Evolutionary conservation across 2,888 invertebrate species (phyloP), one percentile per base, ranked within the genome.

Genomic region (Xylophagus ater): DNA sequence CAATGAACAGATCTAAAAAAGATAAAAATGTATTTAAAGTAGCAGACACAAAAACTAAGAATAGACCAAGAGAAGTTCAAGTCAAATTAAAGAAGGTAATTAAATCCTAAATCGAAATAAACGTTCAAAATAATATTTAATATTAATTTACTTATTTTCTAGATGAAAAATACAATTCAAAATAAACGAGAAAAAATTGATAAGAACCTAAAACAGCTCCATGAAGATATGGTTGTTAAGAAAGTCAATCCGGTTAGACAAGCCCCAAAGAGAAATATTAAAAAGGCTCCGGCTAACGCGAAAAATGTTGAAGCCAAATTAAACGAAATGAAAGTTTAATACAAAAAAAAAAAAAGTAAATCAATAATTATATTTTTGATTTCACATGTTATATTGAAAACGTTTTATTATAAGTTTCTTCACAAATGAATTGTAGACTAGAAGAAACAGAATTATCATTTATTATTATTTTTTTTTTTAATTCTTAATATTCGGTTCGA

Each of bases 21-120:
- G 49, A 55, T 3, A 60, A 62, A 42, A 62, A 60, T 40, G 45
- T 65, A 9, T 64, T 64, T 43, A 63, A 65, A 44, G 61, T 63
- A 10, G 49, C 49, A 33, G 54, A 53, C 42, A 42, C 48, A 29
- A 59, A 54, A 39, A 33, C 19, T 19, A 57, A 57, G 43, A 62
- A 59, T 45, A 65, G 63, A 47, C 62, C 66, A 31, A 65, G 60
- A 43, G 59, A 58, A 37, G 63, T 65, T 6, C 58, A 60, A 45
- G 59, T 60, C 24, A 62, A 62, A 46, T 48, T 65, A 12, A 62
- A 64, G 47, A 57, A 60, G 59, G 66, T 65, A 32, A 42, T 32
- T 26, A n/a, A 5, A 14, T n/a, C 7, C 15, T 30, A 14, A 10
- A 30, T 18, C 17, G 10, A n/a, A 4, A 5, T 14, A 24, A 24